A percentile compares a stretch with the other conserved stretches of the same genome.
Evolutionary conservation across 2,797 vertebrate genomes (phyloP).

Genomic region (Austrolebias charrua): DNA sequence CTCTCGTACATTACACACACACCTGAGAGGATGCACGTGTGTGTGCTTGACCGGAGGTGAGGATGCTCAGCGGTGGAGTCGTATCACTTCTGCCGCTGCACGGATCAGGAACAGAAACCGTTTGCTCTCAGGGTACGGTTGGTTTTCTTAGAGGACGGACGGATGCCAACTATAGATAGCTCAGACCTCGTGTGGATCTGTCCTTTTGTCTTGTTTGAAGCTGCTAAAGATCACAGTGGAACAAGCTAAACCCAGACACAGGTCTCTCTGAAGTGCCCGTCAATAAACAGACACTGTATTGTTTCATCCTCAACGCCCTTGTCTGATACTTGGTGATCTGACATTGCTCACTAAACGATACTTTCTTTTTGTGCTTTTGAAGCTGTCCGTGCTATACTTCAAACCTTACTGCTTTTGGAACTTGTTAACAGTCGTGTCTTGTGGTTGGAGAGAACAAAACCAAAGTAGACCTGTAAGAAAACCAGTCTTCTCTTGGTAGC

Average conservation of each 20-base stretch:
- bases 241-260: constrained; percentile 38
- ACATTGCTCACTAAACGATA: too few relatives aligned
- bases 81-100: constrained; percentile 68
- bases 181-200: constrained; percentile 81
- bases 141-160: constrained; percentile 35
- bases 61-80: constrained; percentile 35
- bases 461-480: constrained; percentile 29
- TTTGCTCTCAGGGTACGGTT: constrained; percentile 80
- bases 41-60: constrained; percentile 19
- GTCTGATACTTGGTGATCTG: too few relatives aligned
- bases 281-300: constrained; percentile 60
- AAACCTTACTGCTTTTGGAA: constrained; percentile 8
- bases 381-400: neutral
- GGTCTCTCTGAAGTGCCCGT: constrained; percentile 89
- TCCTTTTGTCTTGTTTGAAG: constrained; percentile 86
- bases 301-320: constrained; percentile 2
- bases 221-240: constrained; percentile 90
- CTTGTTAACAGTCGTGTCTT: neutral
- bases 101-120: constrained; percentile 67
- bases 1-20: constrained; percentile 22
- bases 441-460: constrained; percentile 22
- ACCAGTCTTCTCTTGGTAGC: constrained; percentile 2
- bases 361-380: too few relatives aligned
- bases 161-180: constrained; percentile 64
- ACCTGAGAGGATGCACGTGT: constrained; percentile 4